These are phyloP conservation scores for Oncorhynchus nerka DNA, from an alignment of 2,113 vertebrate genomes.

Conservation along the genomic window DNA sequence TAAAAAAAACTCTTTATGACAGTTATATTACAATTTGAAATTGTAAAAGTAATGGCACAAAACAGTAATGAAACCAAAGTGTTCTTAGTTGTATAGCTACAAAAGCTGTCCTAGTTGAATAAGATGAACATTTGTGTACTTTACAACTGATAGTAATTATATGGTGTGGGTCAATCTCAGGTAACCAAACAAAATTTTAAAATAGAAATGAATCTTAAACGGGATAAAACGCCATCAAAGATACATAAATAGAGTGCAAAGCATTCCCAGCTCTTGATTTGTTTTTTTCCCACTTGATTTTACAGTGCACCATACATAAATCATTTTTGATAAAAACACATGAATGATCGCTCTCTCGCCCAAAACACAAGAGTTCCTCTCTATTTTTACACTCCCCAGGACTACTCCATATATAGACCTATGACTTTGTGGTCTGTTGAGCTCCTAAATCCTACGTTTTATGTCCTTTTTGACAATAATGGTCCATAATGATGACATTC, in stretches of 20 bases:
- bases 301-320: constrained; percentile 16
- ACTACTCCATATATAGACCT: constrained; percentile 36
- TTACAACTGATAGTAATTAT: no score
- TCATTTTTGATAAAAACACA: constrained; percentile 21
- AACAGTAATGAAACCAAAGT: no score
- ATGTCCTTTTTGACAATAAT: constrained; percentile 33
- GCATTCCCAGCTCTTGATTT: constrained; percentile 7
- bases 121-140: no score
- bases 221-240: neutral
- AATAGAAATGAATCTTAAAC: neutral
- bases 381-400: constrained; percentile 30
- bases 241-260: neutral
- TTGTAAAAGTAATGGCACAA: neutral
- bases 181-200: neutral
- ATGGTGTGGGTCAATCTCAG: neutral
- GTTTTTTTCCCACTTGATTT: constrained; percentile 27
- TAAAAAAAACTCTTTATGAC: neutral
- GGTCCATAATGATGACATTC: constrained; percentile 16
- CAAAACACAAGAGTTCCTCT: neutral
- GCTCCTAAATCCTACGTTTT: constrained; percentile 41
- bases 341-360: constrained; percentile 35
- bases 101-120: no score
- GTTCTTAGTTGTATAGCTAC: no score
- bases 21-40: neutral
- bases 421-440: constrained; percentile 34